Percentiles rank a stretch among this genome's conserved stretches.
These are phyloP conservation scores for Anarsia innoxiella DNA, from an alignment of 2,888 invertebrate species.

Conservation along the genomic window DNA sequence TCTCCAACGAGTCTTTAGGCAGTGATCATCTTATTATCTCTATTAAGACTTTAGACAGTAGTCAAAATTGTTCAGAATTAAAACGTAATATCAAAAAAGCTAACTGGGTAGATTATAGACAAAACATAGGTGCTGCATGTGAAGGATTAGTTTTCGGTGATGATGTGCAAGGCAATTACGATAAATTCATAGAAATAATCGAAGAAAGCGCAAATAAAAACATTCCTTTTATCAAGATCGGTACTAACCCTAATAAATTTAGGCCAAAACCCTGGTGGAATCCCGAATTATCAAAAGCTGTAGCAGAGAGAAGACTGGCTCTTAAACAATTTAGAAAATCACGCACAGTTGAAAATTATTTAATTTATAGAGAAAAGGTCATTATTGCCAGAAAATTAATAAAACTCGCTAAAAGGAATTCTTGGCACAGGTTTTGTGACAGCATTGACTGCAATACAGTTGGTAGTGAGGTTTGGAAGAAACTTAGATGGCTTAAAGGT, in stretches of 20 bases:
- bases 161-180: background rate
- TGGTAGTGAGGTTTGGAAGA: background rate
- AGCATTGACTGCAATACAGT: background rate
- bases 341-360: background rate
- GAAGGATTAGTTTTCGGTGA: background rate
- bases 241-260: background rate
- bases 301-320: background rate
- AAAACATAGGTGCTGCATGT: background rate
- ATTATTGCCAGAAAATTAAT: background rate
- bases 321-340: background rate
- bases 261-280: background rate
- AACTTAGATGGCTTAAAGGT: background rate
- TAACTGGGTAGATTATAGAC: background rate
- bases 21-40: background rate
- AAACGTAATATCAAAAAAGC: background rate
- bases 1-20: background rate
- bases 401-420: background rate
- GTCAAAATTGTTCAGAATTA: background rate
- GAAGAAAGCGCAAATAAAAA: background rate
- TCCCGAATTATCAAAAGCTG: background rate
- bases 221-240: background rate
- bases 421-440: background rate
- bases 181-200: background rate
- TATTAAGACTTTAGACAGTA: background rate
- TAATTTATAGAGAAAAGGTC: conserved; percentile 19